Percentiles rank a stretch among this genome's conserved stretches.
phyloP scores from a whole-genome alignment of 2,113 vertebrate genomes.

The Hemicordylus capensis region DNA sequence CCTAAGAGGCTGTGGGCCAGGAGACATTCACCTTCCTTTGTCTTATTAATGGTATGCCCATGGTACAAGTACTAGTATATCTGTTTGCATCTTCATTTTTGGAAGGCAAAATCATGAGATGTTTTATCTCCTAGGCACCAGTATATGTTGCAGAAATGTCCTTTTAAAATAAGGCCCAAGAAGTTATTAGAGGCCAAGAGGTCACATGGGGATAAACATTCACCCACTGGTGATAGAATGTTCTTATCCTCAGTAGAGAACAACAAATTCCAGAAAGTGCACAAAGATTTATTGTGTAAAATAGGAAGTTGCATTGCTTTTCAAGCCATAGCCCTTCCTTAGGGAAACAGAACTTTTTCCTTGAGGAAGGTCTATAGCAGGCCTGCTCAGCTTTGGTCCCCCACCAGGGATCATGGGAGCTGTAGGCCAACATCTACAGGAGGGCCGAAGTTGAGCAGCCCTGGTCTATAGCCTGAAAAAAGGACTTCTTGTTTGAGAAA shows the following conservation, averaged over 20 bases:
- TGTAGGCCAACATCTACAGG: too few species aligned
- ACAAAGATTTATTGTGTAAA: background rate
- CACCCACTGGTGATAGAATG: background rate
- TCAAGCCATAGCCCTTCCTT: background rate
- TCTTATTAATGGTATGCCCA: too few species aligned
- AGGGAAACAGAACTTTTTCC: background rate
- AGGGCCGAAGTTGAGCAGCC: too few species aligned
- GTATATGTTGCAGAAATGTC: background rate
- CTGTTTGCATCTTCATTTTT: too few species aligned
- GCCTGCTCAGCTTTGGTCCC: too few species aligned
- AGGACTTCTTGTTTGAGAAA: background rate
- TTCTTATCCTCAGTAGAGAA: background rate
- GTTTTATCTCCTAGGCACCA: too few species aligned
- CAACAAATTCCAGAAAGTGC: background rate
- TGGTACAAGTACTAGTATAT: too few species aligned
- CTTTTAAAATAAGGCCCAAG: background rate
- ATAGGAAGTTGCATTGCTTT: background rate
- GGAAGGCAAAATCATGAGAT: too few species aligned
- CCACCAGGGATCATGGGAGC: too few species aligned
- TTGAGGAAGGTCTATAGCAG: background rate
- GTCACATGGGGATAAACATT: background rate
- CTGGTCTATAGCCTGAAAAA: background rate
- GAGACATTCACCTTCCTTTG: too few species aligned
- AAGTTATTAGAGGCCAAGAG: background rate
- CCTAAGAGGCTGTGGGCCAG: too few species aligned